Evolutionary conservation across 2,888 invertebrate genomes (phyloP).

Genomic region (Phasia obesa): DNA sequence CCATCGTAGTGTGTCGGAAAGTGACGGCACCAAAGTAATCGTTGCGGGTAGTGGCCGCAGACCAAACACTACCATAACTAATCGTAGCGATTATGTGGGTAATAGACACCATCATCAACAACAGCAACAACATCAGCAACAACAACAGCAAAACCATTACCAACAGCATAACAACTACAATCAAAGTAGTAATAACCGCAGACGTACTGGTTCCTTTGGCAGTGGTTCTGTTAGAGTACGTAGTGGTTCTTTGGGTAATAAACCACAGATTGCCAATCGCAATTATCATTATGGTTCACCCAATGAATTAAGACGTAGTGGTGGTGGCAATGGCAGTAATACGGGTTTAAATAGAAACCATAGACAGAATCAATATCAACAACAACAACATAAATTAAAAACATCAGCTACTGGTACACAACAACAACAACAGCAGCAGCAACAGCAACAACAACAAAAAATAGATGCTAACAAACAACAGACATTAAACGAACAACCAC

Average conservation of each 20-base stretch:
- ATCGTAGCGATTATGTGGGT: constrained; percentile 82
- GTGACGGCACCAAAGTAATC: constrained; percentile 83
- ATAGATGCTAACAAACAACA: constrained; percentile 66
- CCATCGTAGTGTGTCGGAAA: constrained; percentile 87
- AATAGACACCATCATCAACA: constrained; percentile 79
- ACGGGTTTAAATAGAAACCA: constrained; percentile 76
- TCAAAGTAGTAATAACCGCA: constrained; percentile 75
- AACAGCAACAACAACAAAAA: constrained; percentile 51
- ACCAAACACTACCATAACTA: constrained; percentile 81
- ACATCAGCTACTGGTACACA: constrained; percentile 32
- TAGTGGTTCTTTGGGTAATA: constrained; percentile 82
- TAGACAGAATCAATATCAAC: constrained; percentile 73
- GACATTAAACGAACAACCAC: constrained; percentile 46
- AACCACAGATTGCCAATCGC: constrained; percentile 80
- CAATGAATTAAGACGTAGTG: constrained; percentile 78
- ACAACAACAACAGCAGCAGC: constrained; percentile 43
- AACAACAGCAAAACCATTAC: constrained; percentile 75
- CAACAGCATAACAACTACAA: constrained; percentile 74
- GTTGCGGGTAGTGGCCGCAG: constrained; percentile 75
- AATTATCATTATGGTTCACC: constrained; percentile 79
- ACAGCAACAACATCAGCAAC: constrained; percentile 76
- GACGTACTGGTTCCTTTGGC: constrained; percentile 82
- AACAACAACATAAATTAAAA: constrained; percentile 71
- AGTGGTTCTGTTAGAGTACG: constrained; percentile 81
- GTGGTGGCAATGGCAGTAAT: constrained; percentile 76